phyloP scores from a whole-genome alignment of 2,888 invertebrate genomes.

The Calliopum simillimum region DNA sequence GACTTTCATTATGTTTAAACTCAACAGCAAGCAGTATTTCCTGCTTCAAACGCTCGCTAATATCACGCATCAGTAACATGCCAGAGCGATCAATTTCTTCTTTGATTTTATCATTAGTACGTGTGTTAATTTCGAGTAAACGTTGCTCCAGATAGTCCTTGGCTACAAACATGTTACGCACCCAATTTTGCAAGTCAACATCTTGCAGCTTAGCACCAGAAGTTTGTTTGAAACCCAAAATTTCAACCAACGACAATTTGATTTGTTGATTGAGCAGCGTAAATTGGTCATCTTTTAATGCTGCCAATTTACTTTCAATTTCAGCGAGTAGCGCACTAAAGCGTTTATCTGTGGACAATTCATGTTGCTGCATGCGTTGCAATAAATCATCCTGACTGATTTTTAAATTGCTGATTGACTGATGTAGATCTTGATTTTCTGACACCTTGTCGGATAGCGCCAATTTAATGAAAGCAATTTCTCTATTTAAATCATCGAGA shows the following conservation, averaged over 20 bases:
- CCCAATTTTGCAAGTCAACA: conserved; percentile 70
- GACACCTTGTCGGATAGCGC: conserved; percentile 70
- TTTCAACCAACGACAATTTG: conserved; percentile 70
- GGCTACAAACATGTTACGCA: conserved; percentile 73
- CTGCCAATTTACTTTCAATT: conserved; percentile 58
- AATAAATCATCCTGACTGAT: conserved; percentile 57
- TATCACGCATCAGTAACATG: conserved; percentile 65
- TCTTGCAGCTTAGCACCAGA: conserved; percentile 67
- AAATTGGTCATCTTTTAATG: conserved; percentile 66
- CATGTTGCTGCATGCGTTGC: conserved; percentile 57
- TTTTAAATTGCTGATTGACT: conserved; percentile 57
- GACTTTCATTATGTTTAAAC: conserved; percentile 62
- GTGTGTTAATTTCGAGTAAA: conserved; percentile 70
- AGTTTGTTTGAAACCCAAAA: conserved; percentile 67
- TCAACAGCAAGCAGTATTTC: conserved; percentile 69
- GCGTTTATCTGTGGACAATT: conserved; percentile 56
- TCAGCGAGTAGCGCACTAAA: conserved; percentile 58
- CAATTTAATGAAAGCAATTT: conserved; percentile 71
- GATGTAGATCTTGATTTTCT: conserved; percentile 60
- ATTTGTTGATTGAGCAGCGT: conserved; percentile 71
- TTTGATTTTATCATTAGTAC: conserved; percentile 65
- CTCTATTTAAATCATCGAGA: conserved; percentile 70
- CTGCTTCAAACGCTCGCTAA: conserved; percentile 69
- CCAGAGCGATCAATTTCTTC: conserved; percentile 67
- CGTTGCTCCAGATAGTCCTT: conserved; percentile 73